Evolutionary conservation across 2,797 vertebrate genomes (phyloP), one percentile per base, ranked within the genome.

Genomic region (Epinephelus malabaricus): DNA sequence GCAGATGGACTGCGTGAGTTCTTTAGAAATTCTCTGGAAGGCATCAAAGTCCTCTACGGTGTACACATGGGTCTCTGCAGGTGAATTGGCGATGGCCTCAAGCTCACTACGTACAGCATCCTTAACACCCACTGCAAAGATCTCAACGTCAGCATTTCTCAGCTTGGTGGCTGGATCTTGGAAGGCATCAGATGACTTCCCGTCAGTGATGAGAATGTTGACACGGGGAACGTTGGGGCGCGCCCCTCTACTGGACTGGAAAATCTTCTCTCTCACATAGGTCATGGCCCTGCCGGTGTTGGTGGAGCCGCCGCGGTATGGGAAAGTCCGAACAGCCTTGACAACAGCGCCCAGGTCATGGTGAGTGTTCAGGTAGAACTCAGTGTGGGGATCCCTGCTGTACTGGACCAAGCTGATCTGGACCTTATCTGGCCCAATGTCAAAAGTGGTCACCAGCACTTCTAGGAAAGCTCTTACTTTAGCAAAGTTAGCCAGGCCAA

Each of bases 401-500:
- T 99, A 99, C 85, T 99, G 98, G 64, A 99, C 98, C 92, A 99
- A 95, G 79, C 98, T 98, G 93, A 99, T 99, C 93, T 98, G 97
- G 73, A 99, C 97, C 88, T 97, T 98, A 43, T 95, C 88, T 1
- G 95, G 93, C 4, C 97, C 98, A 59, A 99, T 97, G 91, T 97
- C 97, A 87, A 99, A 99, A 72, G 96, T 96, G 92, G 97, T 99
- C 82, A 97, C 97, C 73, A 99, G 93, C 82, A 99, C 97, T 94
- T 99, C 98, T 87, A 99, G 92, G 94, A 99, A 99, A 47, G 96
- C 96, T 94, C 96, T 94, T 21, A 99, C 98, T 96, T 99, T 99
- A 30, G 97, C 97, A 69, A 99, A 99, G 94, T 99, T 99, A 76
- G 95, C 95, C 18, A 98, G 93, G 9, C 98, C 98, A 8, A 99